Evolutionary conservation across 2,888 invertebrate genomes (phyloP), one percentile per base, ranked within the genome.

Genomic region (Drosophila birchii): DNA sequence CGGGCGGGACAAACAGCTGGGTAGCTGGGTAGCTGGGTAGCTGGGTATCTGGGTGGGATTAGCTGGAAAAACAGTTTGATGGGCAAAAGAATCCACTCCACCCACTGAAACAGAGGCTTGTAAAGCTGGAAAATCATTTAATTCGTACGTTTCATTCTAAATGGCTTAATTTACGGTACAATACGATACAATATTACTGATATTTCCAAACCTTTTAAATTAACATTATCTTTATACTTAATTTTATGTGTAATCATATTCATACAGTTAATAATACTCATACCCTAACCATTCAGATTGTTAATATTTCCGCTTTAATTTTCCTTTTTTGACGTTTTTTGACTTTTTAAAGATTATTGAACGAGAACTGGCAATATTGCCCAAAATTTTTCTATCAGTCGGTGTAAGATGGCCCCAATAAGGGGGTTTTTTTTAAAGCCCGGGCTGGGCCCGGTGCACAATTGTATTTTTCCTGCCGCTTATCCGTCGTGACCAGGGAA

Each of bases 351-450:
- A 54, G 75, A 73, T 62, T 81, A 70, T 78, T 80, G 74, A 85
- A 79, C 77, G 70, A 86, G 83, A 81, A 86, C 80, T 75, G 86
- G 78, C 67, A 57, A 77, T 79, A 73, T 57, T 72, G 75, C 80
- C 71, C 66, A 84, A 86, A 88, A 78, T 78, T 77, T 59, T 78
- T 67, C 69, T 75, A 73, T 86, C 81, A 86, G 80, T 72, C 86
- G 84, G 78, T 76, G 70, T 86, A 67, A 72, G 77, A 72, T 74
- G 68, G 64, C 58, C 71, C 76, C 84, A 59, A 80, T 72, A 72
- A 53, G 60, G 73, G 76, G 60, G 55, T 63, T 70, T 62, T 63
- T 69, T 62, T 78, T 64, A 58, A 66, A 73, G 74, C 66, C 74
- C 64, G 54, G 72, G 72, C 72, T 70, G 72, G 72, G 70, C 70